Evolutionary conservation across 2,797 vertebrate genomes (phyloP).

Genomic region (Scleropages formosus): DNA sequence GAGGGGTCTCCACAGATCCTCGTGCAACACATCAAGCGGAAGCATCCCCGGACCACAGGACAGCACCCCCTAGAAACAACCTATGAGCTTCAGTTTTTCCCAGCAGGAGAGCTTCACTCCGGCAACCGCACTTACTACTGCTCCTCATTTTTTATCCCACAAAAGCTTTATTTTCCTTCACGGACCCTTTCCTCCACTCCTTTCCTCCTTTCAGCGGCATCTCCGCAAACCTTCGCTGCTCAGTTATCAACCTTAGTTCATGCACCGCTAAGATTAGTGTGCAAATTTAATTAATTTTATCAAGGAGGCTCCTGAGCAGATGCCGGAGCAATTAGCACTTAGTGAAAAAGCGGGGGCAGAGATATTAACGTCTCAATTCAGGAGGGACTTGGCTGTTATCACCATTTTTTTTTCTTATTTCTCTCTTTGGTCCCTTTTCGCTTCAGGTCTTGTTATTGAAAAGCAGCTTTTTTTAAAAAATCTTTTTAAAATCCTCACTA

Average conservation of each 20-base stretch:
- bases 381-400: conserved; percentile 60
- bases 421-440: conserved; percentile 54
- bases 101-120: not conserved
- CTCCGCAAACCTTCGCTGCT: conserved; percentile 60
- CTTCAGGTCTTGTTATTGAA: conserved; percentile 45
- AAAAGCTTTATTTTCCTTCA: not conserved
- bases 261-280: conserved; percentile 72
- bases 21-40: not conserved
- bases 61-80: not conserved
- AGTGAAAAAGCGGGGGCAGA: conserved; percentile 71
- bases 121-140: not conserved
- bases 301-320: conserved; percentile 72
- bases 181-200: conserved; percentile 15
- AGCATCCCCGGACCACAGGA: not conserved
- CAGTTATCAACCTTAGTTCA: conserved; percentile 65
- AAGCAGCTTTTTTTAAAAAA: no score
- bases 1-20: not conserved
- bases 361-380: conserved; percentile 72
- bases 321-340: conserved; percentile 74
- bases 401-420: conserved; percentile 47
- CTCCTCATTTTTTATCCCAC: not conserved
- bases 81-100: no score
- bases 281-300: conserved; percentile 80
- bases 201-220: conserved; percentile 53
- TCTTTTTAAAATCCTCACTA: no score